Percentiles rank a stretch among this genome's conserved stretches.
phyloP scores from a whole-genome alignment of 2,113 vertebrate genomes.

The Grantiella picta region DNA sequence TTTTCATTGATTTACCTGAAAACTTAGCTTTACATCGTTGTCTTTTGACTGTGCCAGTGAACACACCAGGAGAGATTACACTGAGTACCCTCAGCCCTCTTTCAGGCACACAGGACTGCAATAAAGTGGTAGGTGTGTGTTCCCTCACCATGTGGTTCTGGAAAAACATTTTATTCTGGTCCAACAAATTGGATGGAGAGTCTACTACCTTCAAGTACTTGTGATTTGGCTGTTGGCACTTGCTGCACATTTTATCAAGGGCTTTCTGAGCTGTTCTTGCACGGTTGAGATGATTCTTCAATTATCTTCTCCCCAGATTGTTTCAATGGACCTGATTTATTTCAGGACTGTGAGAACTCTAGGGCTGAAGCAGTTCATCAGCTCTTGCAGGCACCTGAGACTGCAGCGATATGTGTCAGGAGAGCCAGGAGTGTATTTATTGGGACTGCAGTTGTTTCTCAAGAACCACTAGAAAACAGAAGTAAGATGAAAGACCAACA shows the following conservation, averaged over 20 bases:
- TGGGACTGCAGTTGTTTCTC: neutral
- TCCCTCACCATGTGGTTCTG: neutral
- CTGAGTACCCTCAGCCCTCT: neutral
- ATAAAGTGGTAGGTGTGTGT: neutral
- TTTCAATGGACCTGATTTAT: neutral
- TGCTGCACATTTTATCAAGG: neutral
- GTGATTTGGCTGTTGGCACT: neutral
- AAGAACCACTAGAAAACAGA: neutral
- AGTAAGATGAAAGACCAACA: neutral
- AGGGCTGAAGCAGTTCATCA: neutral
- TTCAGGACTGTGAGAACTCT: neutral
- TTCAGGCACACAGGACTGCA: neutral
- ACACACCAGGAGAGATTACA: neutral
- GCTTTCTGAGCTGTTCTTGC: neutral
- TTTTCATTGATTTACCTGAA: neutral
- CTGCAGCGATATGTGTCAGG: neutral
- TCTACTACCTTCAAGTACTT: neutral
- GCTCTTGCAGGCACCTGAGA: neutral
- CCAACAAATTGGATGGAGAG: neutral
- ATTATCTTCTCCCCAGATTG: neutral
- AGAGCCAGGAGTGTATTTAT: neutral
- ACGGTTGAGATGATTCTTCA: neutral
- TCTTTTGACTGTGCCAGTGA: neutral
- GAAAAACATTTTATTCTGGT: neutral
- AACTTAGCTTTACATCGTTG: neutral